phyloP scores from a whole-genome alignment of 2,888 invertebrate species.

The Callyntrura sp. region DNA sequence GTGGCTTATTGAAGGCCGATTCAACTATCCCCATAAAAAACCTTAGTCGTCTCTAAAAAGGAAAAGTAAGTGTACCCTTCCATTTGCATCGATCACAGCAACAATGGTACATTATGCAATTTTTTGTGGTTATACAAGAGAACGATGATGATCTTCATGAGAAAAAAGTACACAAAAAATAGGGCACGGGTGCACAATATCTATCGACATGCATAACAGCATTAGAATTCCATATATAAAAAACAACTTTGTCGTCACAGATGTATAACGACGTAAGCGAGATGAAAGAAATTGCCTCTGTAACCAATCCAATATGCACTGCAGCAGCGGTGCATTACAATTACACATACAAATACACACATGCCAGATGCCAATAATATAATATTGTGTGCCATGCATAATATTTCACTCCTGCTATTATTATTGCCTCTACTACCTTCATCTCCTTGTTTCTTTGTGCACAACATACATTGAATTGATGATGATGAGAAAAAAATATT shows the following conservation, averaged over 20 bases:
- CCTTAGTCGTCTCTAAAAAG: constrained; percentile 1
- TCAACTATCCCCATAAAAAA: not conserved
- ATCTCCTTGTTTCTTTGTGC: constrained; percentile 35
- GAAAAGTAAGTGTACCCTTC: constrained; percentile 64
- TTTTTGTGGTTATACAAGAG: constrained; percentile 82
- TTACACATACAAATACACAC: not conserved
- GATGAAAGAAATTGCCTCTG: constrained; percentile 15
- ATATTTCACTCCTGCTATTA: constrained; percentile 58
- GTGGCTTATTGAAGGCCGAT: constrained; percentile 43
- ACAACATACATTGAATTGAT: not conserved
- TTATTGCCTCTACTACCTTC: not conserved
- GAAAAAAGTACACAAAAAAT: constrained; percentile 78
- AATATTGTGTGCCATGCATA: constrained; percentile 24
- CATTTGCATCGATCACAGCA: constrained; percentile 48
- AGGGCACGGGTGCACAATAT: constrained; percentile 72
- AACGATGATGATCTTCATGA: constrained; percentile 68
- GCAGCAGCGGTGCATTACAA: not conserved
- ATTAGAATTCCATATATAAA: not conserved
- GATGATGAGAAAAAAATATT: not conserved
- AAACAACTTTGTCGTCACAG: not conserved
- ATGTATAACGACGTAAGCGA: constrained; percentile 22
- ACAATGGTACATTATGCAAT: constrained; percentile 80
- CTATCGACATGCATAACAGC: constrained; percentile 8
- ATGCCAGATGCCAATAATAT: constrained; percentile 47
- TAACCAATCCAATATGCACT: not conserved